Percentiles rank a stretch among this genome's conserved stretches.
Evolutionary conservation across 2,888 invertebrate genomes (phyloP).

Genomic region (Cephus sareptanus): DNA sequence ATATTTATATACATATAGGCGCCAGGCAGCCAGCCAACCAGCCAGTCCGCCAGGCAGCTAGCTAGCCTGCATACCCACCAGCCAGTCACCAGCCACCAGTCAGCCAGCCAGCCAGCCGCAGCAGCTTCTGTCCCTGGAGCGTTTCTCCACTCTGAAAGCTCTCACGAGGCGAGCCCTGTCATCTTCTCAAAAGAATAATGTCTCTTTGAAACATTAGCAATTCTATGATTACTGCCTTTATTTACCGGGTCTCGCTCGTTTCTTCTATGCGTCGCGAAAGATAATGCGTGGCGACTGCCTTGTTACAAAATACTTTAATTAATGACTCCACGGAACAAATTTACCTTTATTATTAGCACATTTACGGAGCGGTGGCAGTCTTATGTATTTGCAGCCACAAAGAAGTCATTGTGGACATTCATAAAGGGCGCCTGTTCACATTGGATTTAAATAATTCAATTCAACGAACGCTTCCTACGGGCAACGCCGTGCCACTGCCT

Average conservation of each 20-base stretch:
- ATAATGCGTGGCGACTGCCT: constrained; percentile 22
- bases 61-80: neutral
- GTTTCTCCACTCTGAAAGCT: constrained; percentile 33
- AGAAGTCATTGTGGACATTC: constrained; percentile 58
- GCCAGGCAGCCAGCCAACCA: constrained; percentile 19
- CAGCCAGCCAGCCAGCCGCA: constrained; percentile 24
- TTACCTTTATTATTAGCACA: constrained; percentile 64
- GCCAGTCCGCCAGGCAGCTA: constrained; percentile 18
- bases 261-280: constrained; percentile 20
- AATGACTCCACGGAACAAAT: constrained; percentile 62
- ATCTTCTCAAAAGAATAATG: constrained; percentile 55
- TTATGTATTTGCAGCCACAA: constrained; percentile 49
- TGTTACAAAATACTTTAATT: constrained; percentile 62
- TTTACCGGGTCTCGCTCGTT: constrained; percentile 38
- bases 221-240: constrained; percentile 58
- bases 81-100: constrained; percentile 31
- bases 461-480: constrained; percentile 52
- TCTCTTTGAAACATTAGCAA: constrained; percentile 60
- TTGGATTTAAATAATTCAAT: constrained; percentile 63
- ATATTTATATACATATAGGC: constrained; percentile 15
- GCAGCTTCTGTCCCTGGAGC: constrained; percentile 24
- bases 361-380: constrained; percentile 41
- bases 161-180: constrained; percentile 38
- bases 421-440: constrained; percentile 59
- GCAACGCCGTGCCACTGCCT: neutral